Base-by-base conservation (phyloP, 2,113 vertebrate species). In the Orientallactaga bullata region DNA sequence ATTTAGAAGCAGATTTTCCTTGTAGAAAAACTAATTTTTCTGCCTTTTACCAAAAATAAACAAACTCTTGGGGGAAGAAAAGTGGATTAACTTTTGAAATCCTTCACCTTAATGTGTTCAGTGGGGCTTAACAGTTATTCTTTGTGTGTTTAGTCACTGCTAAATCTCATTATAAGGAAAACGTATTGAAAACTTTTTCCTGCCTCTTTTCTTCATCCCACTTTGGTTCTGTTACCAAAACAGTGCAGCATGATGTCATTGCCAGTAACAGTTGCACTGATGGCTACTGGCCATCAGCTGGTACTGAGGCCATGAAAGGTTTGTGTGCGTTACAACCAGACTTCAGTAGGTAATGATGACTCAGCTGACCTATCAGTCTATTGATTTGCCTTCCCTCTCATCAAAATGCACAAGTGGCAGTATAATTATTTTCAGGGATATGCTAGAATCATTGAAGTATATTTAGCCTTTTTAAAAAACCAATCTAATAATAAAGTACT, bases 1-100 rank as follows among this genome's bases (percentile, higher is more conserved):
- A 96, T 97, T 92, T 97, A 96, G 95, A 97, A 98, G 88, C 93
- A 97, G 92, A 97, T 95, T 97, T 98, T 97, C 96, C 96, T 97
- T 97, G 93, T 98, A 98, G 96, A 98, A 97, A 97, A 97, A 96
- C 95, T 97, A 97, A 96, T 91, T 98, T 98, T 98, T 96, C 96
- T 98, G 97, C 95, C 93, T 97, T 98, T 96, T 97, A 98, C 96
- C 98, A 97, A 97, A 98, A 97, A 98, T 97, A 85, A 87, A 85
- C 47, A 97, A 93, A 97, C 79, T 82, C 95, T 97, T 97, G 97
- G 98, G 98, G 98, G 97, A 97, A 97, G 76, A 97, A 98, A 98
- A 89, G 94, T 95, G 94, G 97, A 97, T 97, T 97, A 71, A 95
- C 86, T 96, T 97, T 90, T 93, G 65, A 96, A 97, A 93, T 97